These are phyloP conservation scores for Sylvilagus floridanus DNA, from an alignment of 2,797 vertebrate species.

Conservation along the genomic window DNA sequence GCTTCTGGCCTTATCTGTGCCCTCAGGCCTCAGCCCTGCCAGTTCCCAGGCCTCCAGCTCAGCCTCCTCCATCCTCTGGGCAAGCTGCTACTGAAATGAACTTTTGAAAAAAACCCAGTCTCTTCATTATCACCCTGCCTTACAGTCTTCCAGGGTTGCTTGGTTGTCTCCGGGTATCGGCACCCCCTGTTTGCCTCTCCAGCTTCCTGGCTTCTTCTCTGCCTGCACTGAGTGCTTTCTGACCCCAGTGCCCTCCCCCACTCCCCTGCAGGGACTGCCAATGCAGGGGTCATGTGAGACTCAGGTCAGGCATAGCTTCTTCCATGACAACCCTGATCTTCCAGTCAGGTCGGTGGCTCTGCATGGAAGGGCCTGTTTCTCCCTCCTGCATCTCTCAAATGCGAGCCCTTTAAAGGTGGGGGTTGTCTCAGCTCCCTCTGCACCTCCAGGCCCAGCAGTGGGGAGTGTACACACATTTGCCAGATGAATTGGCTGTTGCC, in stretches of 20 bases:
- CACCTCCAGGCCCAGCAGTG: neutral
- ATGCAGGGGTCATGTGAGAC: neutral
- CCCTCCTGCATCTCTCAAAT: neutral
- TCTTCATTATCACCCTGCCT: neutral
- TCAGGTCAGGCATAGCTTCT: neutral
- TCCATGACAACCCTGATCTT: neutral
- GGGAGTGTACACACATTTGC: constrained; percentile 3
- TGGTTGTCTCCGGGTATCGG: neutral
- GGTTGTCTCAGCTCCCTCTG: neutral
- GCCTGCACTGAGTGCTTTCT: too few species aligned
- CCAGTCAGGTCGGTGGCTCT: neutral
- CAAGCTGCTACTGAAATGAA: neutral
- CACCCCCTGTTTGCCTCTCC: neutral
- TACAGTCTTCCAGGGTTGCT: neutral
- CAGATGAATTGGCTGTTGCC: neutral
- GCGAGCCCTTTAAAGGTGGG: neutral
- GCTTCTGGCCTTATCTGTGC: neutral
- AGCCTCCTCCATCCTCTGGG: neutral
- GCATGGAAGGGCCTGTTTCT: neutral
- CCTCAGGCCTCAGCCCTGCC: neutral
- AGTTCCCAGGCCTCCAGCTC: neutral
- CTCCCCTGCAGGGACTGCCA: neutral
- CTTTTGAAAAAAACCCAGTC: neutral
- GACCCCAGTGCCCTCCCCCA: neutral
- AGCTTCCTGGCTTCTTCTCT: neutral